Percentiles rank a stretch among this genome's conserved stretches.
Conservation (phyloP, 1,140 invertebrate genomes). For the Ips typographus region DNA sequence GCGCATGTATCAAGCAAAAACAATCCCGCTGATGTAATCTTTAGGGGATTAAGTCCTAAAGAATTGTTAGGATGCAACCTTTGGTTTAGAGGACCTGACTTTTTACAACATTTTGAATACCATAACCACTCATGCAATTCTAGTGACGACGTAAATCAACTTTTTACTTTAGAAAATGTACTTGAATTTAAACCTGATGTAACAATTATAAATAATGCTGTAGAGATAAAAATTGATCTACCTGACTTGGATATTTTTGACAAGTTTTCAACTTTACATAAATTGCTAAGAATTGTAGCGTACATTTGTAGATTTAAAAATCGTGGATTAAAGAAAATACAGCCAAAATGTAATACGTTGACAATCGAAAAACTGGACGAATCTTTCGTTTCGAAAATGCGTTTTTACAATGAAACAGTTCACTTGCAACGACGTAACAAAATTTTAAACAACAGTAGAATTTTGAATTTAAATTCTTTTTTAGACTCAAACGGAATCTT, state of each 20-base stretch:
- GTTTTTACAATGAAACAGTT: too few relatives aligned
- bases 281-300: too few relatives aligned
- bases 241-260: too few relatives aligned
- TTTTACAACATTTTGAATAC: not conserved
- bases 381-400: too few relatives aligned
- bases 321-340: too few relatives aligned
- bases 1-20: not conserved
- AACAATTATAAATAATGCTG: not conserved
- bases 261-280: too few relatives aligned
- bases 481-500: not conserved
- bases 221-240: not conserved
- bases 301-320: too few relatives aligned
- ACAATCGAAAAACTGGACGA: too few relatives aligned
- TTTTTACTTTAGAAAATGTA: not conserved
- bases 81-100: not conserved
- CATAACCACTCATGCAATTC: not conserved
- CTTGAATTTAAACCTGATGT: not conserved
- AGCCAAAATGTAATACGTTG: too few relatives aligned
- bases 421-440: too few relatives aligned
- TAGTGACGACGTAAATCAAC: not conserved
- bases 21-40: not conserved
- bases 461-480: not conserved
- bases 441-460: too few relatives aligned
- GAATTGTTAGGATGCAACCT: not conserved
- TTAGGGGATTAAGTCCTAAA: not conserved